Base-by-base conservation (phyloP, 2,113 vertebrate species). In the Todiramphus saurophagus region DNA sequence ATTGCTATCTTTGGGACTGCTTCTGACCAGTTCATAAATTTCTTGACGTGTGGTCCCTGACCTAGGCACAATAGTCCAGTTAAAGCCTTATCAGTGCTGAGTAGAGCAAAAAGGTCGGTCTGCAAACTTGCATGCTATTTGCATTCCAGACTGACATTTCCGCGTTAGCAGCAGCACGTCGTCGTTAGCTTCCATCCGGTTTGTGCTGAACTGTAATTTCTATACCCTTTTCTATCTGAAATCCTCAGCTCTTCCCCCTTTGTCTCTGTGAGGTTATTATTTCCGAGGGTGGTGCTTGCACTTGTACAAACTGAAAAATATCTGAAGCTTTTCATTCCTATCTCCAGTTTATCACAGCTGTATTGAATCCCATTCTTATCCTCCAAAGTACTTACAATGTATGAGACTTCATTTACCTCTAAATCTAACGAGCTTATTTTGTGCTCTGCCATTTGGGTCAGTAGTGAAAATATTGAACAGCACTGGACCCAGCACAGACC, bases 1-100 rank as follows among this genome's bases (percentile, higher is more conserved):
- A 94, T 48, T 93, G 66, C 73, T 89, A 1, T 87, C 31, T 84
- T 91, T 84, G 62, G 25, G 81, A 72, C 58, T 63, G 37, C 81
- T 48, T 94, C 12, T 83, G 89, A 91, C 35, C 1, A 4, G 39
- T 84, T 73, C 66, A 79, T 74, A 35, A 75, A 88, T 56, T 80
- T 90, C 79, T 44, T 25, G 16, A 89, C 70, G 80, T 94, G 89
- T 84, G 87, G 94, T 93, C 87, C 64, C 60, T 84, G 96, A 95
- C 35, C 72, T 8, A 81, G 56, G 39, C 73, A 31, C 58, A 91
- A 16, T 37, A 72, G 92, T n/a, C 20, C 69, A 72, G 80, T 73
- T 64, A 17, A 84, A 90, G 35, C 69, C 77, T 94, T 95, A 84
- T 91, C 94, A 89, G 58, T 60, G 73, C 91, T 94, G 89, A 79